phyloP scores from a whole-genome alignment of 2,888 invertebrate species.

The Oligia latruncula region DNA sequence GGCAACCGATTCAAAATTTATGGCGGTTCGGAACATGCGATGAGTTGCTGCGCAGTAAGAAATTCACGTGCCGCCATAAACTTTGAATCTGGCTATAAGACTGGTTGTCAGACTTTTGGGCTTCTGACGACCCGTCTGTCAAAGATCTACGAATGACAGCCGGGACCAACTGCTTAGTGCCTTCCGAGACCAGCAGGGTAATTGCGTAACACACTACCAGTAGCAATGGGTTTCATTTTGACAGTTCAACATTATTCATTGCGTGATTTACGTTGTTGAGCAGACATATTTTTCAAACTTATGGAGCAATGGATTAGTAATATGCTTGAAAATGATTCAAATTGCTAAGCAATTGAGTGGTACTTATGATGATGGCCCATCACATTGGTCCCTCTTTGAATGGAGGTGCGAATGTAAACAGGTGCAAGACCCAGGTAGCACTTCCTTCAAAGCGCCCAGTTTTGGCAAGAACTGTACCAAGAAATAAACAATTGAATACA shows the following conservation, averaged over 20 bases:
- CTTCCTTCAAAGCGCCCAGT: background rate
- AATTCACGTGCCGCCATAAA: background rate
- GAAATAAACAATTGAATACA: conserved; percentile 6
- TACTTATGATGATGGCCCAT: background rate
- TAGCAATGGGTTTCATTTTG: too few relatives aligned
- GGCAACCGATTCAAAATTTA: background rate
- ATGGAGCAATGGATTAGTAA: too few relatives aligned
- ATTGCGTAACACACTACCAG: too few relatives aligned
- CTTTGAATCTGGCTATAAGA: background rate
- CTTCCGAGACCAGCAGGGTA: too few relatives aligned
- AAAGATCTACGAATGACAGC: conserved; percentile 2
- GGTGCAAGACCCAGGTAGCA: background rate
- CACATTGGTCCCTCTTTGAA: background rate
- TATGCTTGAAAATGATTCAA: too few relatives aligned
- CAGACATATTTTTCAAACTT: too few relatives aligned
- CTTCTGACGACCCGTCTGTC: background rate
- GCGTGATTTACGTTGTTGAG: too few relatives aligned
- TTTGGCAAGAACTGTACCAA: conserved; percentile 14
- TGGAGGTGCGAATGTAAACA: background rate
- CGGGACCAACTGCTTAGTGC: background rate
- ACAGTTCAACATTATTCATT: too few relatives aligned
- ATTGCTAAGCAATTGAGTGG: background rate
- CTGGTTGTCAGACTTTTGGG: background rate
- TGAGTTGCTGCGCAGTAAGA: too few relatives aligned
- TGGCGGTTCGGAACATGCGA: background rate